phyloP scores from a whole-genome alignment of 2,888 invertebrate genomes.

The Atethmia centrago region DNA sequence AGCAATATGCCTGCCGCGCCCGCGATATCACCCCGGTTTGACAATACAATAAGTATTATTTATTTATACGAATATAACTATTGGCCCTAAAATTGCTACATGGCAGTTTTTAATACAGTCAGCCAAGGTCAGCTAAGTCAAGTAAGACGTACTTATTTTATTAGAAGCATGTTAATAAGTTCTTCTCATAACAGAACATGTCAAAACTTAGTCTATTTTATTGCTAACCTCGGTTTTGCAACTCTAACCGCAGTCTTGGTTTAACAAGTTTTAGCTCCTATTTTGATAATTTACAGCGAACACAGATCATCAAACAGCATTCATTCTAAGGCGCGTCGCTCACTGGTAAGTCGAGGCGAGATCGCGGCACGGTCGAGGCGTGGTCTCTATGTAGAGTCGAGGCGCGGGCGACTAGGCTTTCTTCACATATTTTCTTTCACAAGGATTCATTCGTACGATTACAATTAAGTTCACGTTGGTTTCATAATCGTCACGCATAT shows the following conservation, averaged over 20 bases:
- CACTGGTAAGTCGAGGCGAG: too few species aligned
- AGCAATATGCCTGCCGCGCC: too few species aligned
- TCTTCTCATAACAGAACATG: not conserved
- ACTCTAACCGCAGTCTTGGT: not conserved
- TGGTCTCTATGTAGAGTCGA: too few species aligned
- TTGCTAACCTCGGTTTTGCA: slow-evolving; percentile 4
- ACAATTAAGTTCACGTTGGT: too few species aligned
- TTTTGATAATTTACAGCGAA: not conserved
- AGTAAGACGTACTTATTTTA: not conserved
- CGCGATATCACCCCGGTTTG: not conserved
- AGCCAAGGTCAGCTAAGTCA: too few species aligned
- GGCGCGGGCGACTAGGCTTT: too few species aligned
- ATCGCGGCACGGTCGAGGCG: too few species aligned
- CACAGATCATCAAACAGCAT: not conserved
- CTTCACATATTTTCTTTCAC: too few species aligned
- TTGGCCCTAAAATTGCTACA: slow-evolving; percentile 14
- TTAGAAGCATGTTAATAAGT: not conserved
- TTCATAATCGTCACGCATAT: too few species aligned
- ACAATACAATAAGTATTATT: not conserved
- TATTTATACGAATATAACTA: slow-evolving; percentile 5
- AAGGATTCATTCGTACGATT: too few species aligned
- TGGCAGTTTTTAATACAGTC: slow-evolving; percentile 14
- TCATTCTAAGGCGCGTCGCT: not conserved
- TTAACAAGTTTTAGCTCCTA: not conserved
- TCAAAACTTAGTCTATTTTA: not conserved